Evolutionary conservation across 2,888 invertebrate species (phyloP).

Genomic region (Stegophylla sp.): DNA sequence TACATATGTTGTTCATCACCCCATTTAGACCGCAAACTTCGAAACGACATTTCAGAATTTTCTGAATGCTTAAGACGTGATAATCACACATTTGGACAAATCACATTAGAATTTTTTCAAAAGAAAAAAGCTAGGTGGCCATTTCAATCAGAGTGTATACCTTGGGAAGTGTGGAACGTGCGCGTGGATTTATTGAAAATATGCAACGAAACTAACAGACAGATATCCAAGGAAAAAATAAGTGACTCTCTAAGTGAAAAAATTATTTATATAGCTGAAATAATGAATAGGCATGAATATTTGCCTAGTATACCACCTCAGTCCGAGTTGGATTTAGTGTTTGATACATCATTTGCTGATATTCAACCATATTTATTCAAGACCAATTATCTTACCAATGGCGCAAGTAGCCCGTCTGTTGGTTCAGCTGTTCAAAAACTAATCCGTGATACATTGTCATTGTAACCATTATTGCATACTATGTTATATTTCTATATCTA

Average conservation of each 20-base stretch:
- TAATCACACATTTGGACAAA: slow-evolving; percentile 76
- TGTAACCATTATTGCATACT: slow-evolving; percentile 27
- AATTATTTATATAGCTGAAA: slow-evolving; percentile 91
- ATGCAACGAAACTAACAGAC: slow-evolving; percentile 85
- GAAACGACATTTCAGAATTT: slow-evolving; percentile 78
- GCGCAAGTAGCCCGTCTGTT: slow-evolving; percentile 80
- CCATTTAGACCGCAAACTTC: slow-evolving; percentile 75
- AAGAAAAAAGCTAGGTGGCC: slow-evolving; percentile 88
- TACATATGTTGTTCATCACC: slow-evolving; percentile 90
- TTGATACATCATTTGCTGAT: slow-evolving; percentile 90
- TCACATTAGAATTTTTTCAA: slow-evolving; percentile 94
- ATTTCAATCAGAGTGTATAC: slow-evolving; percentile 86
- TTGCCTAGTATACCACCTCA: slow-evolving; percentile 94
- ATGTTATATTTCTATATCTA: slow-evolving; percentile 37
- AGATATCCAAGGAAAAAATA: slow-evolving; percentile 84
- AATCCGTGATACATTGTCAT: slow-evolving; percentile 81
- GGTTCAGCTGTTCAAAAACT: slow-evolving; percentile 89
- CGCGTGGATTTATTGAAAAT: slow-evolving; percentile 86
- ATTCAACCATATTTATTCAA: slow-evolving; percentile 88
- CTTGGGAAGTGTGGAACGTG: slow-evolving; percentile 99
- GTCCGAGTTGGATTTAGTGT: slow-evolving; percentile 89
- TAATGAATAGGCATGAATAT: slow-evolving; percentile 95
- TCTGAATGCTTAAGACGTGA: slow-evolving; percentile 79
- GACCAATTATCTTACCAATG: slow-evolving; percentile 77
- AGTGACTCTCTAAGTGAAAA: slow-evolving; percentile 90